A percentile compares a stretch with the other conserved stretches of the same genome.
These are phyloP conservation scores for Pipistrellus pipistrellus DNA, from an alignment of 2,797 vertebrate genomes.

Conservation along the genomic window DNA sequence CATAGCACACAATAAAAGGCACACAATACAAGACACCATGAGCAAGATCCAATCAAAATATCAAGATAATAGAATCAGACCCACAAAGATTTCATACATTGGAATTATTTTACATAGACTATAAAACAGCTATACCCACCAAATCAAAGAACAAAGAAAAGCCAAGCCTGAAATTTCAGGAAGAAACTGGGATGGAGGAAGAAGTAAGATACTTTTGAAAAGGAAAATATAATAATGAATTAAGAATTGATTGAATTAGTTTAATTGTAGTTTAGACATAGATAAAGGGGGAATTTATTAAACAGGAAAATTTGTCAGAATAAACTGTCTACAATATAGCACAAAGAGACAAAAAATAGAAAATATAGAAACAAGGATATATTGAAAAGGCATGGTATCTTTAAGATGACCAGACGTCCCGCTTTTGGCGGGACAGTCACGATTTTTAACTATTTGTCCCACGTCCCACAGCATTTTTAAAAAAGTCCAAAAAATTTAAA, in stretches of 20 bases:
- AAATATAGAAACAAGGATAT: neutral
- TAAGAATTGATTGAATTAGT: constrained; percentile 25
- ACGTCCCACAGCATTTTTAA: no score
- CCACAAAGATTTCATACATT: neutral
- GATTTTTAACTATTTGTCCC: no score
- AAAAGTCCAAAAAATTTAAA: no score
- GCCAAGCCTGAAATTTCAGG: neutral
- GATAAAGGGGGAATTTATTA: constrained; percentile 56
- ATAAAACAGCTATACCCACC: neutral
- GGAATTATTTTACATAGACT: neutral
- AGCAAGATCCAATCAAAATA: constrained; percentile 14
- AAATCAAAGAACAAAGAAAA: constrained; percentile 40
- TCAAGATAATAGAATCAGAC: neutral
- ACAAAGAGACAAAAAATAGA: neutral
- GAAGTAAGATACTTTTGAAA: constrained; percentile 20
- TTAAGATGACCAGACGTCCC: no score
- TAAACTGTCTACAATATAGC: neutral
- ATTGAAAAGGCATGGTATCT: neutral
- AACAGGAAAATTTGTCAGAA: constrained; percentile 26
- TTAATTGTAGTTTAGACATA: constrained; percentile 31
- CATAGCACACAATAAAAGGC: neutral
- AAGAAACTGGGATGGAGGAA: neutral
- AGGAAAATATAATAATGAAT: constrained; percentile 10
- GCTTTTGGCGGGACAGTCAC: no score
- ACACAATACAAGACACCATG: neutral